Evolutionary conservation across 2,888 invertebrate genomes (phyloP), one percentile per base, ranked within the genome.

Genomic region (Liodrosophila aerea): DNA sequence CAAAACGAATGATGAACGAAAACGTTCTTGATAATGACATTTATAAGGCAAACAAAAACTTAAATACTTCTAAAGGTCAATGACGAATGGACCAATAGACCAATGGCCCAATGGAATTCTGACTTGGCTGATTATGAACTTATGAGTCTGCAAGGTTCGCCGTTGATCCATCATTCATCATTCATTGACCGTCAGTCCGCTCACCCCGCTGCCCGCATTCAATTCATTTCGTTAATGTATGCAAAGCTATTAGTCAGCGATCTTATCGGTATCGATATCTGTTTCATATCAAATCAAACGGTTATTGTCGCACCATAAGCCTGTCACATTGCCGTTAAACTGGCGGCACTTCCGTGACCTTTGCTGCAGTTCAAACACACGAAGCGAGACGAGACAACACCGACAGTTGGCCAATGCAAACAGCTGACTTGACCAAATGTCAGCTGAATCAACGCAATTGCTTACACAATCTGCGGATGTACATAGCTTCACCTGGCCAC

Each of bases 281-380:
- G 22, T 22, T 33, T 57, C 62, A 49, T 22, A 36, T 57, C 62
- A 49, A 71, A 70, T 78, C 54, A 64, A 83, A 62, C 76, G 76
- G 50, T 83, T 85, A 78, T 78, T 78, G 76, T 83, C 64, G 67
- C 72, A 52, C 53, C 59, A 60, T 41, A 50, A 60, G 57, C 36
- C 53, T 37, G 56, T 52, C 80, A 49, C 49, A 36, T 15, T 39
- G 58, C 63, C 47, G 82, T 66, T 77, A 64, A 66, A 82, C 64
- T 85, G 44, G 47, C 65, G 52, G 62, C 65, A 67, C 74, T 76
- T 80, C 82, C 82, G 74, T 68, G 74, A 86, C 86, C 86, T 80
- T 84, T 80, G 36, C 44, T 36, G 58, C 62, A 46, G 49, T 37
- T 34, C 50, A 51, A 44, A 59, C 61, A 54, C 13, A 7, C 4